phyloP scores from a whole-genome alignment of 30 jellyfish, hydroid and myxozoan species.

The Cassiopea xamachana region DNA sequence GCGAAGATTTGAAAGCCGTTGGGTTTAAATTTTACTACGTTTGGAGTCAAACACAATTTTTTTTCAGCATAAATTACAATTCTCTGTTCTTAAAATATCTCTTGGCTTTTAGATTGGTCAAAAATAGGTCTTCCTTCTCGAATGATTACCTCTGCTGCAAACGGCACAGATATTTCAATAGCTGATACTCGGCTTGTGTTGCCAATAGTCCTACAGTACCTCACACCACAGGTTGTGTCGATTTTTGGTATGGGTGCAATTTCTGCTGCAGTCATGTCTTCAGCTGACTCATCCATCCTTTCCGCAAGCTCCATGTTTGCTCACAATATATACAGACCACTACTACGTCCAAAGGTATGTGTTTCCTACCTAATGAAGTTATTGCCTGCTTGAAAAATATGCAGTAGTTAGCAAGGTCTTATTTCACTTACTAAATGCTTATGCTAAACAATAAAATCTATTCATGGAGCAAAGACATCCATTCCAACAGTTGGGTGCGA shows the following conservation, averaged over 20 bases:
- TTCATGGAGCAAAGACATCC: too few species aligned
- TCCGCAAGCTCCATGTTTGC: slow-evolving; percentile 93
- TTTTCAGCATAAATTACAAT: too few species aligned
- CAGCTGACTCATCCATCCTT: slow-evolving; percentile 93
- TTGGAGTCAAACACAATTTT: too few species aligned
- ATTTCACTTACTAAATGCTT: too few species aligned
- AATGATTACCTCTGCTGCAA: slow-evolving; percentile 9
- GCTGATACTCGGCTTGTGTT: slow-evolving; percentile 83
- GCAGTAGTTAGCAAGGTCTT: too few species aligned
- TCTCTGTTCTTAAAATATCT: too few species aligned
- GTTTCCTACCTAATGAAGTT: background rate
- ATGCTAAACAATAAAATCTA: too few species aligned
- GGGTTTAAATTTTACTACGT: too few species aligned
- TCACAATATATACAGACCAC: slow-evolving; percentile 78
- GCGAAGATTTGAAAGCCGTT: too few species aligned
- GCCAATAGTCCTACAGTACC: slow-evolving; percentile 90
- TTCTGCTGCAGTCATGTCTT: slow-evolving; percentile 96
- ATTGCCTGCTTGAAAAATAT: background rate
- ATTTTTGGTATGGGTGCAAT: slow-evolving; percentile 94
- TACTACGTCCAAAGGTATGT: slow-evolving; percentile 80
- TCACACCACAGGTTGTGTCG: slow-evolving; percentile 89
- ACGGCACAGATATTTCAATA: slow-evolving; percentile 11
- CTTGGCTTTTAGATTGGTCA: slow-evolving; percentile 45
- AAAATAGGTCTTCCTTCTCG: slow-evolving; percentile 25
- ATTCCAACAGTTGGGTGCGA: too few species aligned